Conservation (phyloP, 2,797 vertebrate species). For the Anomalospiza imberbis region DNA sequence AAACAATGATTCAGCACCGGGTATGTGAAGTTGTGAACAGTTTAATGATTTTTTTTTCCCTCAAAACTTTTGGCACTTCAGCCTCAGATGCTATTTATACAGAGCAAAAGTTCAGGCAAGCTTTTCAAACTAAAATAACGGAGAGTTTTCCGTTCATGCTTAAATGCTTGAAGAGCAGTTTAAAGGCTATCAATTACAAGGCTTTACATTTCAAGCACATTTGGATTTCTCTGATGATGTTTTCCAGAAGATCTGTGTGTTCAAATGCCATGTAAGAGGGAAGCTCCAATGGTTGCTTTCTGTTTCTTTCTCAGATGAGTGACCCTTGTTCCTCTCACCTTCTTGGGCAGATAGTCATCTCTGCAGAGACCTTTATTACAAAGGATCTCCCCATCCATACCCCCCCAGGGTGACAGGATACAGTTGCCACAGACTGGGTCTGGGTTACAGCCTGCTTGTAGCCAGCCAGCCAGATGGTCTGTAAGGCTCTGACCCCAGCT, state of each 20-base stretch:
- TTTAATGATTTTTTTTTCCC: constrained; percentile 11
- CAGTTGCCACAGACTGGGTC: not conserved
- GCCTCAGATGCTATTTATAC: not conserved
- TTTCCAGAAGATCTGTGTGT: not conserved
- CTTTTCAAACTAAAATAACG: not conserved
- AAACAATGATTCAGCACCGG: constrained; percentile 47
- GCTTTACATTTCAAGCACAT: not conserved
- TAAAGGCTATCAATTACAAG: not conserved
- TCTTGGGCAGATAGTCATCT: accelerated
- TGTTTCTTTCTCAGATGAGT: not conserved
- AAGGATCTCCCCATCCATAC: not conserved
- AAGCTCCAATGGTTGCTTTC: not conserved
- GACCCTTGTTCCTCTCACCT: not conserved
- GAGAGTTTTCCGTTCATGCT: not conserved
- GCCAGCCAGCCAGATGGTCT: not conserved
- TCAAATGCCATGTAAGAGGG: not conserved
- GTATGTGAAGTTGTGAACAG: constrained; percentile 14
- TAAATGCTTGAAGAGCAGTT: not conserved
- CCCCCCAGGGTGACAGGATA: accelerated
- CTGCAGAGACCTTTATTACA: not conserved
- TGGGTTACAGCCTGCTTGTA: not conserved
- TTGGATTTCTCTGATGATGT: not conserved
- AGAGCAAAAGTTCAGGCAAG: constrained; percentile 24
- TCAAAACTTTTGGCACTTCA: constrained; percentile 30
- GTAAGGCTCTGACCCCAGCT: constrained; percentile 4